phyloP scores from a whole-genome alignment of 35 echinoderm and acorn worm species.

The Anneissia japonica region DNA sequence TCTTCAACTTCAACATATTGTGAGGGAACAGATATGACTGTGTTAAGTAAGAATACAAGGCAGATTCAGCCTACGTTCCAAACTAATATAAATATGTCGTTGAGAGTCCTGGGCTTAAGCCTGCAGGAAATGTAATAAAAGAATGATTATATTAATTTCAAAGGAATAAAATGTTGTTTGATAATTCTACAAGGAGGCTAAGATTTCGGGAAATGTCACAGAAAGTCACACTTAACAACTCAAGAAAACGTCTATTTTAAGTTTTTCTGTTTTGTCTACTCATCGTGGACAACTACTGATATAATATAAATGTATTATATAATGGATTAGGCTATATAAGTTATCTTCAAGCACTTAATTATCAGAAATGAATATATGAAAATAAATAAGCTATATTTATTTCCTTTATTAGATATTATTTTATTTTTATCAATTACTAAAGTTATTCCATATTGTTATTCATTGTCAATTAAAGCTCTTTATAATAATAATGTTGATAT shows the following conservation, averaged over 20 bases:
- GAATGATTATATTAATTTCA: not conserved
- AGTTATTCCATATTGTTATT: too few relatives aligned
- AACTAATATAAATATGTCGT: too few relatives aligned
- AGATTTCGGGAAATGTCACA: too few relatives aligned
- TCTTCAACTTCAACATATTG: too few relatives aligned
- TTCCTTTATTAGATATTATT: not conserved
- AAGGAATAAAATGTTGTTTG: not conserved
- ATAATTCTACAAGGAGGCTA: not conserved
- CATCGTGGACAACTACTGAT: not conserved
- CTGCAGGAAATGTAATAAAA: not conserved
- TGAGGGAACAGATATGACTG: too few relatives aligned
- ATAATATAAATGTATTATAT: not conserved
- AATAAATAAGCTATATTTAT: not conserved
- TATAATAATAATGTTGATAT: too few relatives aligned
- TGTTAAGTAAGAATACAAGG: too few relatives aligned
- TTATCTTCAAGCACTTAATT: not conserved
- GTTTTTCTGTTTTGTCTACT: not conserved
- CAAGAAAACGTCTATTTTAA: not conserved
- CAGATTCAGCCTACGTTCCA: too few relatives aligned
- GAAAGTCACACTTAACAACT: too few relatives aligned
- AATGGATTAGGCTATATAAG: not conserved
- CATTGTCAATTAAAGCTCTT: too few relatives aligned
- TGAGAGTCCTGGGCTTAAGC: not conserved
- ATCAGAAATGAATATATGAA: not conserved
- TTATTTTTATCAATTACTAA: too few relatives aligned